Conservation (phyloP, 2,797 vertebrate species). For the Nyctalus aviator region DNA sequence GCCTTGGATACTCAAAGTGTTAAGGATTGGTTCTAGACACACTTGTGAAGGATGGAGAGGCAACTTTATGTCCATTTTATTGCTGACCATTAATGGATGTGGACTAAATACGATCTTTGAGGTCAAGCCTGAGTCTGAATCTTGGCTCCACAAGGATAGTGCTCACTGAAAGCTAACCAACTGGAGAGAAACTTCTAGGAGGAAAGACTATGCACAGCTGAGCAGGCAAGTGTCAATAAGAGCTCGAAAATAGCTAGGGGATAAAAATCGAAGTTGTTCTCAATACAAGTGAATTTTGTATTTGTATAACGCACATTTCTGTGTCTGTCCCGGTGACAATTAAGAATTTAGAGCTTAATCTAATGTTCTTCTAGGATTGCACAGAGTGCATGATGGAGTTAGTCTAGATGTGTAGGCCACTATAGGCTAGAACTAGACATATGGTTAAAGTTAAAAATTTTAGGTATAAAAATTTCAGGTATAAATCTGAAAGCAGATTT, state of each 20-base stretch:
- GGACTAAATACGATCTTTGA: background rate
- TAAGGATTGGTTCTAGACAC: background rate
- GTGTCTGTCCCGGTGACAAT: no score
- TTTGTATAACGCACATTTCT: background rate
- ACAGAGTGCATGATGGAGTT: background rate
- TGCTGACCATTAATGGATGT: background rate
- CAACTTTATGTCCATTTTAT: background rate
- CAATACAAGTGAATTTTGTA: background rate
- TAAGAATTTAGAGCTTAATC: no score
- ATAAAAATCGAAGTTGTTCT: background rate
- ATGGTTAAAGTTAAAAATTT: background rate
- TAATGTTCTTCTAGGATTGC: no score
- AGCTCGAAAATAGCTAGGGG: background rate
- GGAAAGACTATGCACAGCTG: no score
- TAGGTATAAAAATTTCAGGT: background rate
- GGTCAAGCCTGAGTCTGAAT: background rate
- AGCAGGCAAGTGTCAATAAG: no score
- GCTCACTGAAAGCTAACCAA: no score
- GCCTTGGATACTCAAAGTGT: background rate
- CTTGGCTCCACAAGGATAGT: background rate
- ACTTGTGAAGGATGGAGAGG: background rate
- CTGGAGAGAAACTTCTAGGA: no score
- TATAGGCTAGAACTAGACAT: background rate
- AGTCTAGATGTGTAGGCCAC: background rate
- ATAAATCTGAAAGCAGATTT: constrained; percentile 7